Base-by-base conservation (phyloP, 37 sponge, comb jelly and placozoan genomes). In the Theonella swinhoei region DNA sequence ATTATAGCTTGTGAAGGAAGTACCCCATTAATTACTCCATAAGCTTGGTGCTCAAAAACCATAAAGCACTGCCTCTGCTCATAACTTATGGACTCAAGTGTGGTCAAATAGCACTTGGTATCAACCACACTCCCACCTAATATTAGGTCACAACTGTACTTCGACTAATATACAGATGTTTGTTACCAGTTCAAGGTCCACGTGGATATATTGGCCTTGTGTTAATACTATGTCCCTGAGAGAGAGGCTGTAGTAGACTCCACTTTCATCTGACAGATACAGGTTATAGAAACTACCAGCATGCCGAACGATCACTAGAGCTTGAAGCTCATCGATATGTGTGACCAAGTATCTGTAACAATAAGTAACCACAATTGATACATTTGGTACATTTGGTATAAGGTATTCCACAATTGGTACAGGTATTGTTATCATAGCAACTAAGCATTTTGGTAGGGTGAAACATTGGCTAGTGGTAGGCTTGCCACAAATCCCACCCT, bases 181-280 rank as follows among this genome's bases (percentile, higher is more conserved):
- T 22, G 34, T 0, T 71, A 86, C 87, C 65, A 72, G 2, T 36
- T 91, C 83, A 30, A 91, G 58, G 40, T 91, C 91, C 8, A 86
- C 23, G 0, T 20, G 24, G 17, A 23, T 8, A 14, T 64, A 38
- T 2, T 64, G 42, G 17, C 39, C 17, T n/a, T n/a, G n/a, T 4
- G 61, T 64, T 66, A 14, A 67, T 14, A 78, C 79, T 1, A 86
- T 30, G 38, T 91, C 87, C 0, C 26, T 39, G 37, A 93, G 77
- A 61, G 94, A 81, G 28, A 93, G 90, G 1, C 90, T 75, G 70
- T 84, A 93, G 60, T 83, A 83, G 11, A 80, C 74, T 20, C 90
- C 94, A 37, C 70, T 87, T 38, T n/a, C 43, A 33, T 93, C 94
- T 19, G 94, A 93, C 54, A 89, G 79, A 84, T 87, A 89, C 25